Evolutionary conservation across 2,113 vertebrate species (phyloP).

Genomic region (Enhydra lutris): DNA sequence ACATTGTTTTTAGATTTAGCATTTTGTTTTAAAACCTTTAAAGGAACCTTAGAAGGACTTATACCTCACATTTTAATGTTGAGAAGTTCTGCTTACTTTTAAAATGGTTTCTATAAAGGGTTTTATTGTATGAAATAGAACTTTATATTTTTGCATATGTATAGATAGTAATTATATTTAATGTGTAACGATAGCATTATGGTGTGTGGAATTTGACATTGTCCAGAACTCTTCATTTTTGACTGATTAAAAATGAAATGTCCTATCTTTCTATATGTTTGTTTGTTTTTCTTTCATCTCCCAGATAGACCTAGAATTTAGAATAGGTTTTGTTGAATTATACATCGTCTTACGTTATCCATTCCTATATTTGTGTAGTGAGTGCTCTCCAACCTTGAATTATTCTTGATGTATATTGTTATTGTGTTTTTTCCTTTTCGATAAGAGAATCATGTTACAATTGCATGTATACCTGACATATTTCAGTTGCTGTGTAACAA

Average conservation of each 20-base stretch:
- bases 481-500: not conserved
- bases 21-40: constrained; percentile 77
- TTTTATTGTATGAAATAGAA: constrained; percentile 81
- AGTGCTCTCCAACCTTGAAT: constrained; percentile 42
- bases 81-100: constrained; percentile 79
- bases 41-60: constrained; percentile 73
- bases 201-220: constrained; percentile 71
- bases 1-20: constrained; percentile 73
- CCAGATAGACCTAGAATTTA: constrained; percentile 2
- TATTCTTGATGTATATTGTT: constrained; percentile 42
- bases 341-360: not conserved
- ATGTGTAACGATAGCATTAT: constrained; percentile 77
- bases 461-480: not conserved
- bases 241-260: constrained; percentile 79
- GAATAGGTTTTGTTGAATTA: not conserved
- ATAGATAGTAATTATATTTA: constrained; percentile 80
- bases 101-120: constrained; percentile 79
- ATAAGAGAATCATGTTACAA: constrained; percentile 21
- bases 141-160: constrained; percentile 85
- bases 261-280: constrained; percentile 65
- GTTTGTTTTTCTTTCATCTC: constrained; percentile 46
- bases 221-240: constrained; percentile 68
- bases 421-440: not conserved
- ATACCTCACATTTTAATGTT: constrained; percentile 71
- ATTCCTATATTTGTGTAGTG: not conserved